These are phyloP conservation scores for Glyptemys insculpta DNA, from an alignment of 2,797 vertebrate species.

Conservation along the genomic window DNA sequence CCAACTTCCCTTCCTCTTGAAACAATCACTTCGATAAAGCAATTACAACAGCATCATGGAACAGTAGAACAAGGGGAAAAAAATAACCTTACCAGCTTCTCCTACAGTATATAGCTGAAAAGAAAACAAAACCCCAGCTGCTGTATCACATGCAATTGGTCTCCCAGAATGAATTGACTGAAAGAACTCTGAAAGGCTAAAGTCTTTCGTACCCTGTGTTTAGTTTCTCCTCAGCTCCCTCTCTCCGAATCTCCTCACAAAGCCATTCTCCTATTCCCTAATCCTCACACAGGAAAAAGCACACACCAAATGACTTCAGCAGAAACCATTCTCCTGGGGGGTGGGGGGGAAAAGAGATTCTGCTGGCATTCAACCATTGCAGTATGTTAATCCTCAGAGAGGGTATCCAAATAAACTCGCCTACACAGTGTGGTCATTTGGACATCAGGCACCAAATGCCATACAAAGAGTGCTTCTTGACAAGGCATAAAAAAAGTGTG, in stretches of 20 bases:
- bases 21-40: constrained; percentile 54
- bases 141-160: constrained; percentile 70
- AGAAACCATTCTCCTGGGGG: constrained; percentile 74
- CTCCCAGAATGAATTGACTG: constrained; percentile 73
- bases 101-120: constrained; percentile 71
- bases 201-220: constrained; percentile 73
- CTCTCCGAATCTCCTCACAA: constrained; percentile 81
- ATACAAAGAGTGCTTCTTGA: fast-evolving
- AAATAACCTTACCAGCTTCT: constrained; percentile 83
- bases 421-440: background rate
- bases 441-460: background rate
- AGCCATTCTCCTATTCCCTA: constrained; percentile 81
- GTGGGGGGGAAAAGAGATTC: constrained; percentile 40
- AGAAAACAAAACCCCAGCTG: constrained; percentile 75
- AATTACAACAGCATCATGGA: constrained; percentile 69
- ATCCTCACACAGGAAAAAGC: constrained; percentile 79
- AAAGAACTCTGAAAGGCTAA: constrained; percentile 76
- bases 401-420: background rate
- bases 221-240: constrained; percentile 77
- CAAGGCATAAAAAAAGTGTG: background rate
- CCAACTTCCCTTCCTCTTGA: constrained; percentile 71
- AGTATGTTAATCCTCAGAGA: constrained; percentile 60
- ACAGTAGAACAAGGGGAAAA: constrained; percentile 54
- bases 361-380: constrained; percentile 53
- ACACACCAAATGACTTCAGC: constrained; percentile 80